A percentile compares a stretch with the other conserved stretches of the same genome.
These are phyloP conservation scores for Agrochola macilenta DNA, from an alignment of 2,888 invertebrate species.

Conservation along the genomic window DNA sequence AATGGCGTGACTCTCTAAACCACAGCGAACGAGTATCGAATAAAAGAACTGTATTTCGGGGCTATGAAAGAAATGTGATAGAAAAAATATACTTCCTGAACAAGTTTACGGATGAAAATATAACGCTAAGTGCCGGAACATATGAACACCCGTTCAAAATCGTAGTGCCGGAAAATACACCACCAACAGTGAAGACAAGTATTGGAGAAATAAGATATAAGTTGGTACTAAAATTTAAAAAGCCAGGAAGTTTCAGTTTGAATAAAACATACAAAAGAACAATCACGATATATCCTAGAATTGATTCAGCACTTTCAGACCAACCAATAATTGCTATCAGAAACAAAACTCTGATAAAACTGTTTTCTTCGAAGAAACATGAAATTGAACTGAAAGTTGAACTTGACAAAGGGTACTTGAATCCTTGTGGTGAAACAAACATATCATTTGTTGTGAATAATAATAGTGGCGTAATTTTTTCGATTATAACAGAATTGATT, in stretches of 20 bases:
- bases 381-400: slow-evolving; percentile 24
- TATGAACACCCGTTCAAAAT: slow-evolving; percentile 41
- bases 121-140: slow-evolving; percentile 17
- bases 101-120: background rate
- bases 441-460: slow-evolving; percentile 41
- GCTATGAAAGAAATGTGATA: slow-evolving; percentile 19
- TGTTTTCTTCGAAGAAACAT: slow-evolving; percentile 33
- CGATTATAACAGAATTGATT: slow-evolving; percentile 32
- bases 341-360: slow-evolving; percentile 32
- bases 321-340: slow-evolving; percentile 1
- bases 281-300: slow-evolving; percentile 26
- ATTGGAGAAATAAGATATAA: slow-evolving; percentile 28
- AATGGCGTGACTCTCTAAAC: background rate
- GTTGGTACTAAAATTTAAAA: slow-evolving; percentile 42
- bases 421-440: slow-evolving; percentile 23
- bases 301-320: slow-evolving; percentile 2
- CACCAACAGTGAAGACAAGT: slow-evolving; percentile 40
- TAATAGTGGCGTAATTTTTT: slow-evolving; percentile 27
- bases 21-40: background rate
- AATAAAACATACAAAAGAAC: slow-evolving; percentile 16
- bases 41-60: background rate
- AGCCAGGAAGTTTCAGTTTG: background rate
- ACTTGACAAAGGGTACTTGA: slow-evolving; percentile 42
- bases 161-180: slow-evolving; percentile 29
- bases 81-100: slow-evolving; percentile 29